A percentile compares a stretch with the other conserved stretches of the same genome.
These are phyloP conservation scores for Timandra comae DNA, from an alignment of 2,888 invertebrate species.

Conservation along the genomic window DNA sequence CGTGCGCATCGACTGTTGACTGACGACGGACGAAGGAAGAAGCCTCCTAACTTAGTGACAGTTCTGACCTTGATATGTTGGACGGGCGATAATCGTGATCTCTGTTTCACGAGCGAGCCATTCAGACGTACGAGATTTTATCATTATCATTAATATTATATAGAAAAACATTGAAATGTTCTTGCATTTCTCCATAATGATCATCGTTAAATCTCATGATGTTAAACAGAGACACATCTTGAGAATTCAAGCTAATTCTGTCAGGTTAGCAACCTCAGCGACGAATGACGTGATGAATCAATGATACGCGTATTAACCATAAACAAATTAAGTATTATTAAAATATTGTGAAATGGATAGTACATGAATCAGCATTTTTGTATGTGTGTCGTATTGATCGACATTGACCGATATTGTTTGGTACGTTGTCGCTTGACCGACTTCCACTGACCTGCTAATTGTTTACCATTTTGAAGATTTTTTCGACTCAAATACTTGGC, in stretches of 20 bases:
- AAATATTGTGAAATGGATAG: constrained; percentile 20
- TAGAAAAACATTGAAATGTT: no score
- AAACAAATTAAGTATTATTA: no score
- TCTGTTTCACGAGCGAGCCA: constrained; percentile 24
- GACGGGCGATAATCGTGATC: constrained; percentile 35
- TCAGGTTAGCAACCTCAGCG: constrained; percentile 9
- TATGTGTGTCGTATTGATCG: constrained; percentile 21
- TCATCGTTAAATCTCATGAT: no score
- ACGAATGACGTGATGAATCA: no score
- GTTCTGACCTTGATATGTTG: constrained; percentile 53
- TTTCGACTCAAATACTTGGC: no score
- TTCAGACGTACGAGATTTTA: constrained; percentile 27
- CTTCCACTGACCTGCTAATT: constrained; percentile 13
- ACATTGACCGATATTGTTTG: constrained; percentile 39
- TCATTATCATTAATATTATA: no score
- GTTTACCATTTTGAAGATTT: no score
- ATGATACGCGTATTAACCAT: no score
- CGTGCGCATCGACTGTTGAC: constrained; percentile 33
- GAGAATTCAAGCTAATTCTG: constrained; percentile 6
- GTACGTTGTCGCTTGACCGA: constrained; percentile 23
- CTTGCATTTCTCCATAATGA: no score
- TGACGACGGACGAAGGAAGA: constrained; percentile 34
- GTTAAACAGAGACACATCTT: no score
- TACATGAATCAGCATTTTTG: constrained; percentile 25
- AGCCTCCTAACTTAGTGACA: constrained; percentile 50